Base-by-base conservation (phyloP, 2,797 vertebrate genomes). In the Mionectes olivaceus region DNA sequence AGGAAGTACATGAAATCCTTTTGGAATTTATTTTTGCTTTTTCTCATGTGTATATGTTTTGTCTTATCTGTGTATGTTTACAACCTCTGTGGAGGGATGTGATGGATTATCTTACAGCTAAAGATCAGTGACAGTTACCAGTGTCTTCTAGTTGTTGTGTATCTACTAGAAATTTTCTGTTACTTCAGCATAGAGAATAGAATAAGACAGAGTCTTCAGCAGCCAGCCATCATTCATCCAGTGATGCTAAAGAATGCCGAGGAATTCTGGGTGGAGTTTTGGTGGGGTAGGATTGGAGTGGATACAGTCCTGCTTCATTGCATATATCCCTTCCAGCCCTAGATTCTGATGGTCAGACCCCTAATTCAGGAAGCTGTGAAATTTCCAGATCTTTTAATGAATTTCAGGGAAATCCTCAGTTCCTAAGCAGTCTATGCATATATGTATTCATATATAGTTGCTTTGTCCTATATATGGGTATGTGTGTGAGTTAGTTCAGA, bases 21-120 rank as follows among this genome's bases (percentile, higher is more conserved):
- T 11, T 56, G n/a, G n/a, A 93, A 39, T 83, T 83, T 52, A 22
- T 61, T 88, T 94, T 89, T 84, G 16, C 19, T 69, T 83, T 80
- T 65, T 83, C 24, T 61, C 25, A 2, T 59, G 5, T 49, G 6
- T 69, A 3, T 46, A 17, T 76, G 44, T 77, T 68, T 90, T 77
- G 55, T 88, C 19, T 68, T 44, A 8, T 8, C 9, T 39, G 9
- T 75, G 6, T 64, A 18, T 55, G 32, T 74, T 95, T 89, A 0
- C 30, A 28, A 74, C 47, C 41, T 82, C 30, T 3, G 0, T 32
- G 27, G 63, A 70, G 39, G 10, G 19, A 11, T 11, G 80, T 19
- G 15, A 9, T 73, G 63, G 19, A 47, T 93, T 77, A 18, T 64
- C 61, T 78, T 88, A n/a, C 1, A 57, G 70, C n/a, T 80, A 33